Conservation (phyloP, 2,797 vertebrate species). For the Liasis olivaceus region DNA sequence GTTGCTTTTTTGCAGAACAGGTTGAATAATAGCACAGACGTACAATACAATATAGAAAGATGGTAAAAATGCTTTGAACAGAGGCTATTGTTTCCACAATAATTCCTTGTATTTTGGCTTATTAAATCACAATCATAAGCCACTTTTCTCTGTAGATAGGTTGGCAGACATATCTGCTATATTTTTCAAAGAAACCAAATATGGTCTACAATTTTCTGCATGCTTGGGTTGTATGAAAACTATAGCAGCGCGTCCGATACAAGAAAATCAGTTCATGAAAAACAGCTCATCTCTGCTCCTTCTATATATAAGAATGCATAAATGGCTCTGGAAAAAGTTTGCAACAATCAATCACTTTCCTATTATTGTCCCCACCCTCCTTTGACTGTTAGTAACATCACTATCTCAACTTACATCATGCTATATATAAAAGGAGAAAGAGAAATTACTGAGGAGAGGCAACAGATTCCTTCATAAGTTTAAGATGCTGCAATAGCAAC, state of each 20-base stretch:
- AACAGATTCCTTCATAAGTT: neutral
- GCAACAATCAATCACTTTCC: neutral
- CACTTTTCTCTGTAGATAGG: neutral
- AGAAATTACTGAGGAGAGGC: neutral
- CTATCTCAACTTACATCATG: neutral
- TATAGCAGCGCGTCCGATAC: neutral
- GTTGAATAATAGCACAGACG: too few species aligned
- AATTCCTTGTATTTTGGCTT: conserved; percentile 18
- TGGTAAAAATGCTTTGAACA: neutral
- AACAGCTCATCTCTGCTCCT: neutral
- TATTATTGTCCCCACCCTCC: neutral
- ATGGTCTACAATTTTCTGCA: neutral
- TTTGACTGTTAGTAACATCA: neutral
- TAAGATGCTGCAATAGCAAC: neutral
- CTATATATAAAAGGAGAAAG: neutral
- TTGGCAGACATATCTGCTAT: neutral
- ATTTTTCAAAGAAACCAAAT: neutral
- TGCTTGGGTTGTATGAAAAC: neutral
- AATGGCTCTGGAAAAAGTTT: neutral
- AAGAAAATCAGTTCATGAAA: neutral
- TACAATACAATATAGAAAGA: neutral
- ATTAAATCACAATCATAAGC: neutral
- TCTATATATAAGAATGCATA: neutral
- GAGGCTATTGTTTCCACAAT: neutral
- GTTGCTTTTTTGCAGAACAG: neutral